phyloP scores from a whole-genome alignment of 2,797 vertebrate species.

The Macropodus opercularis region DNA sequence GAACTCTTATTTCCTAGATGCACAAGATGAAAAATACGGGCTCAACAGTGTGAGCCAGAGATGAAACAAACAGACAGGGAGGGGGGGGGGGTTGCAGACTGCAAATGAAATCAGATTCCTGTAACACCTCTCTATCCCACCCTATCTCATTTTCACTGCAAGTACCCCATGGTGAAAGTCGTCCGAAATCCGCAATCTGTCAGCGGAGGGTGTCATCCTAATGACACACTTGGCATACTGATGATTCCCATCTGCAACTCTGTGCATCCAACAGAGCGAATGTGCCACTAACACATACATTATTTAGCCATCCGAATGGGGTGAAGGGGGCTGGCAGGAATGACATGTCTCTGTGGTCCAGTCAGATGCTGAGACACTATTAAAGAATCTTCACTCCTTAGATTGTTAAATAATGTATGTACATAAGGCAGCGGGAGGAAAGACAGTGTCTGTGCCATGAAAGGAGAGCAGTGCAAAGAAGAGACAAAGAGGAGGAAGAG shows the following conservation, averaged over 20 bases:
- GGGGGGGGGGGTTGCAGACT: conserved; percentile 8
- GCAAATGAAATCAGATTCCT: conserved; percentile 54
- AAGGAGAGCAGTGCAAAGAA: conserved; percentile 33
- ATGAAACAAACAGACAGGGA: conserved; percentile 30
- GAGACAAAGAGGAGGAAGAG: conserved; percentile 23
- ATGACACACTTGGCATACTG: conserved; percentile 73
- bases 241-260: conserved; percentile 64
- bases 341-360: conserved; percentile 68
- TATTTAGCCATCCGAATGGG: conserved; percentile 70
- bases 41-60: conserved; percentile 25
- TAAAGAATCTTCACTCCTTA: conserved; percentile 58
- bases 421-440: conserved; percentile 56
- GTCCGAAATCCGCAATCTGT: conserved; percentile 60
- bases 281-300: conserved; percentile 65
- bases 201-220: conserved; percentile 64
- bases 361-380: conserved; percentile 64
- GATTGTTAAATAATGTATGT: conserved; percentile 81
- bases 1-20: conserved; percentile 22
- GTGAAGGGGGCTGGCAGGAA: conserved; percentile 68
- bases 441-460: conserved; percentile 17
- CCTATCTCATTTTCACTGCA: conserved; percentile 53
- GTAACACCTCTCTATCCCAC: conserved; percentile 34
- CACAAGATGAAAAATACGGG: conserved; percentile 16
- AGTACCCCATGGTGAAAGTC: conserved; percentile 48
- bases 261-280: conserved; percentile 36